Conservation (phyloP, 2,113 vertebrate genomes). For the Kobus ellipsiprymnus region DNA sequence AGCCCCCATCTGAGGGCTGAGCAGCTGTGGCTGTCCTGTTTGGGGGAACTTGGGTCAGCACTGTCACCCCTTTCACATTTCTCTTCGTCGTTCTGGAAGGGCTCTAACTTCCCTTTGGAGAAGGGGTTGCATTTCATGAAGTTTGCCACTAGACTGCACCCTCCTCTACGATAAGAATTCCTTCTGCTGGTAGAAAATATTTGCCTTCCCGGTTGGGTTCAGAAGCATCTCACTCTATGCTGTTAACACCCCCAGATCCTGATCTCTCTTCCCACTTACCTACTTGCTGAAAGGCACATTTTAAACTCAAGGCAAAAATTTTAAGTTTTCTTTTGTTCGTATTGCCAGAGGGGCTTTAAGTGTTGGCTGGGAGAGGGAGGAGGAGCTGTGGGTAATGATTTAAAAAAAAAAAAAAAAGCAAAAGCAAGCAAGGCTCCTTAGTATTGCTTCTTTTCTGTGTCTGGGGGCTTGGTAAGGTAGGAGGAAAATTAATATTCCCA, state of each 20-base stretch:
- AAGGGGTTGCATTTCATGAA: constrained; percentile 80
- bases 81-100: neutral
- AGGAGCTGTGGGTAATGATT: neutral
- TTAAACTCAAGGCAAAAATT: constrained; percentile 24
- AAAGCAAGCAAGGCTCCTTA: neutral
- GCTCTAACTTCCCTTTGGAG: constrained; percentile 47
- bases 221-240: neutral
- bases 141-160: constrained; percentile 87
- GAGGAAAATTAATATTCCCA: neutral
- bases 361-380: constrained; percentile 3
- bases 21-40: neutral
- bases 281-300: constrained; percentile 44
- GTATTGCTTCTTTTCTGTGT: neutral
- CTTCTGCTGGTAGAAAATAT: constrained; percentile 63
- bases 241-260: neutral
- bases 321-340: constrained; percentile 13
- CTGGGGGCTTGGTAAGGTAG: neutral
- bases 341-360: neutral
- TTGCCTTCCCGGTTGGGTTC: constrained; percentile 19
- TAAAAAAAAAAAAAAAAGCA: neutral
- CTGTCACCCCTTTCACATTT: neutral
- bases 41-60: neutral
- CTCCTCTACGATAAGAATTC: constrained; percentile 83
- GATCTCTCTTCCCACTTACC: constrained; percentile 13
- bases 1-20: neutral